Conservation (phyloP, 2,113 vertebrate species). For the Tragelaphus scriptus region DNA sequence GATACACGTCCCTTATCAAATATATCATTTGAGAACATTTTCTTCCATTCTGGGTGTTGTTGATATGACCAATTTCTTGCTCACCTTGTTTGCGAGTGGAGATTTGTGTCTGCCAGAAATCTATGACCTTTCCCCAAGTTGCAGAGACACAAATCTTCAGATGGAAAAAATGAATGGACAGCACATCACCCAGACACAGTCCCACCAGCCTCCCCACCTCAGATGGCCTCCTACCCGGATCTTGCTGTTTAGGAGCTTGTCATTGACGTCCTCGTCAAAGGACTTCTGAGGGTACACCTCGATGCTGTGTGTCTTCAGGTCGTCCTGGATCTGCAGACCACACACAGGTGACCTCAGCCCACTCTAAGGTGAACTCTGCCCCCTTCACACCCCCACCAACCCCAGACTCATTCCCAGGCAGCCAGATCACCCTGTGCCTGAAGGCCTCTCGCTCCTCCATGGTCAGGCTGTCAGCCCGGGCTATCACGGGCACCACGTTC, state of each 20-base stretch:
- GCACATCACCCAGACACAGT: accelerated
- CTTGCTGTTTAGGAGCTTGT: constrained; percentile 86
- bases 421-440: constrained; percentile 74
- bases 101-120: not conserved
- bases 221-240: constrained; percentile 84
- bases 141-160: not conserved
- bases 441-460: constrained; percentile 87
- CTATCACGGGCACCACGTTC: constrained; percentile 88
- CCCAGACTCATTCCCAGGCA: not conserved
- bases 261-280: constrained; percentile 89
- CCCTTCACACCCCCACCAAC: too few relatives aligned
- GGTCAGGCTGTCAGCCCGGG: constrained; percentile 88
- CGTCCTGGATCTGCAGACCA: constrained; percentile 87
- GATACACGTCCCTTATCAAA: not conserved
- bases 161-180: not conserved
- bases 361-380: not conserved
- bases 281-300: constrained; percentile 91
- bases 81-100: not conserved
- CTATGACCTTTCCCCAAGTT: not conserved
- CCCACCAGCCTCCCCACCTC: accelerated
- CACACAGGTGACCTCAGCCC: not conserved
- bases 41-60: not conserved
- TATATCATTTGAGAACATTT: not conserved
- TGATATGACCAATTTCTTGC: not conserved
- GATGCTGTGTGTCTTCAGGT: constrained; percentile 88